Evolutionary conservation across 1,140 invertebrate species (phyloP), one percentile per base, ranked within the genome.

Genomic region (Dinothrombium tinctorium): DNA sequence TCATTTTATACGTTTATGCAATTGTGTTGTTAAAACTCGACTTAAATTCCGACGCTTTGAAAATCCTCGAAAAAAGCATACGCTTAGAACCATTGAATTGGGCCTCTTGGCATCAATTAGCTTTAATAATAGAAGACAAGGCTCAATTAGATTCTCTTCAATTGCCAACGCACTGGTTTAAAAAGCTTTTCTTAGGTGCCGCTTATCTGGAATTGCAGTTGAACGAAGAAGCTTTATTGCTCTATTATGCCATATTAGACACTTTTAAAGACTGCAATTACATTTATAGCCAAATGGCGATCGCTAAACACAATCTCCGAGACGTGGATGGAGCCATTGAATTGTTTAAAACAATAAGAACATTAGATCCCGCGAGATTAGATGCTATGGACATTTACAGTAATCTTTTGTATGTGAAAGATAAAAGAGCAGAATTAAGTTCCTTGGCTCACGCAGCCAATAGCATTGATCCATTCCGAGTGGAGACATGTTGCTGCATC

Each of bases 401-500:
- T n/a, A 92, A 96, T 65, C 60, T 94, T 32, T 60, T 96, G 6
- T 95, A 90, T 57, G 78, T 94, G 4, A 82, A 83, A 51, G 60
- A 58, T 39, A 40, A 39, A 14, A 72, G 80, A 52, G 77, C 78
- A 41, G 86, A 95, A 58, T 61, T 99, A 44, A 81, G 89, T 6
- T 69, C 82, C 59, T 65, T 99, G 43, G 90, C 92, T 6, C 86
- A 96, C 54, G 73, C 76, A 51, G 80, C 82, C 25, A 80, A 79
- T 24, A 73, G 80, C 54, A 86, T 92, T 47, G 89, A 98, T 58
- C 94, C 94, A 62, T 98, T 94, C 56, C 67, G 82, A 53, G 76
- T 89, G 11, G 89, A 98, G 64, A 96, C 90, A 1, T 96, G 90
- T 59, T 95, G 86, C 64, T 82, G 96, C 52, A 82, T 99, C 56